Evolutionary conservation across 1,140 invertebrate species (phyloP), one percentile per base, ranked within the genome.

Genomic region (Sminthurinus signatus): DNA sequence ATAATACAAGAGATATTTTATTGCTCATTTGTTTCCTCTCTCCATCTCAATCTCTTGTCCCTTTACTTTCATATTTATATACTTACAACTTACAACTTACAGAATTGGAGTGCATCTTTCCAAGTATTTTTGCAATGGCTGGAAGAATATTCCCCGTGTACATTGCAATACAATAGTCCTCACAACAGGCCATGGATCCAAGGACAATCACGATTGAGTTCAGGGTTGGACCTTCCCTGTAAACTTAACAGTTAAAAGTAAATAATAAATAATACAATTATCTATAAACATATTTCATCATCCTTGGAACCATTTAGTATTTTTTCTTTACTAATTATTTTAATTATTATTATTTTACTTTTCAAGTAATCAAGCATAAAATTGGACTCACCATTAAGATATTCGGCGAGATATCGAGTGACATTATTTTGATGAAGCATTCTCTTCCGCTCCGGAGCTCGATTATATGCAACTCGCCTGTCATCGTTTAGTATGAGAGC

Each of bases 401-500:
- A 57, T 19, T 46, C n/a, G 21, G 42, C 50, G 2, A 66, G 36
- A 25, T 25, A 25, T n/a, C 50, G 42, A 0, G 42, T 25, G 15
- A 21, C 23, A 29, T 57, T 25, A 1, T 44, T n/a, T 21, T 67
- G 31, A 42, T 44, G 54, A 39, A 69, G 39, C 14, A 32, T 23
- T 27, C 61, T 60, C 21, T 70, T 66, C 29, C 68, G 15, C 44
- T 70, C 68, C 17, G 57, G 17, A 46, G 64, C 25, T 52, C 58
- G 60, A 57, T 70, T 70, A 46, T 62, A 63, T 2, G 56, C 43
- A 19, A 57, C 62, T 15, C 57, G n/a, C 39, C 15, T 39, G 48
- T 70, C 68, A 39, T 70, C 64, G 55, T 39, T 48, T 0, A 70
- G 58, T 36, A 52, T 42, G 27, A 70, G 28, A 19, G 68, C 44